A percentile compares a stretch with the other conserved stretches of the same genome.
phyloP scores from a whole-genome alignment of 2,797 vertebrate genomes.

The Picus viridis region DNA sequence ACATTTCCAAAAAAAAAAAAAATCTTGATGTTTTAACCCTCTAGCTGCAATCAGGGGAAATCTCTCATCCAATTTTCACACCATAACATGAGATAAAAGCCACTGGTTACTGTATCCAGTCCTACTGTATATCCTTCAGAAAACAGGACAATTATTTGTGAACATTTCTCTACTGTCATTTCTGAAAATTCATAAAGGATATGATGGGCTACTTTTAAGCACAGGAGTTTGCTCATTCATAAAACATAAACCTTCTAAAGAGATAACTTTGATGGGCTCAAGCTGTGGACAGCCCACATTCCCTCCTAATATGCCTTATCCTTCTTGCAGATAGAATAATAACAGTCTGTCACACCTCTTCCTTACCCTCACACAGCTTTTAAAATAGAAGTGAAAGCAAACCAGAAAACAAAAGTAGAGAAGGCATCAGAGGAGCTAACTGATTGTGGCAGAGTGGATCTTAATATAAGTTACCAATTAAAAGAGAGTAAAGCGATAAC shows the following conservation, averaged over 20 bases:
- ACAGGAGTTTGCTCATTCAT: conserved; percentile 58
- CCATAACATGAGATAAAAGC: background rate
- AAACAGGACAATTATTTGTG: background rate
- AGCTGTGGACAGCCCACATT: conserved; percentile 32
- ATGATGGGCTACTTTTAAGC: conserved; percentile 40
- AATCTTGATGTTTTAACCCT: background rate
- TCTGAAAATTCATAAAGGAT: conserved; percentile 18
- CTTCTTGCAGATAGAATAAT: conserved; percentile 5
- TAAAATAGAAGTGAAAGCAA: background rate
- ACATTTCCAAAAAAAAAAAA: background rate
- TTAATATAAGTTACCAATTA: background rate
- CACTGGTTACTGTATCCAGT: background rate
- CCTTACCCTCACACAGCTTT: conserved; percentile 4
- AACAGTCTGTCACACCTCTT: conserved; percentile 8
- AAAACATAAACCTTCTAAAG: conserved; percentile 60
- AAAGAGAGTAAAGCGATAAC: background rate
- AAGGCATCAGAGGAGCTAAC: background rate
- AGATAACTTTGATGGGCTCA: conserved; percentile 33
- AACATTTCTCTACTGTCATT: conserved; percentile 34
- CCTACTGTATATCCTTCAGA: background rate
- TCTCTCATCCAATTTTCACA: background rate
- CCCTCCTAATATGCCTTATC: conserved; percentile 4
- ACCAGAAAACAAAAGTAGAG: conserved; percentile 20
- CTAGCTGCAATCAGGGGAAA: background rate
- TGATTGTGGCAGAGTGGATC: background rate